Conservation (phyloP, 2,888 invertebrate genomes). For the Limnephilus marmoratus region DNA sequence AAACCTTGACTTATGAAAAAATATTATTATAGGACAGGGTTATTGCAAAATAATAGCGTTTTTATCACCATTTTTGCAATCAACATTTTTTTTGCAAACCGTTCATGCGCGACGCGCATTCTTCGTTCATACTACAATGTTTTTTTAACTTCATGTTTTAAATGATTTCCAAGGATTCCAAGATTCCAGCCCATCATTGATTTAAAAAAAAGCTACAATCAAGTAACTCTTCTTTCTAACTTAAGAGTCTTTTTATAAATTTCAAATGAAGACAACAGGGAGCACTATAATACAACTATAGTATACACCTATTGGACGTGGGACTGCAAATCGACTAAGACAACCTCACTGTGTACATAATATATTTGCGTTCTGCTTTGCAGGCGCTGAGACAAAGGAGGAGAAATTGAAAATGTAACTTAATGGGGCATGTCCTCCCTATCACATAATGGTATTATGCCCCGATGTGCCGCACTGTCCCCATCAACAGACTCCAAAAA, state of each 20-base stretch:
- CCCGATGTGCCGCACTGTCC: not conserved
- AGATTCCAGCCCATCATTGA: too few species aligned
- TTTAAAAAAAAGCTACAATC: too few species aligned
- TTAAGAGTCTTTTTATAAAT: not conserved
- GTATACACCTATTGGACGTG: not conserved
- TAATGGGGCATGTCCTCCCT: slow-evolving; percentile 37
- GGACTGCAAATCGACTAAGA: slow-evolving; percentile 30
- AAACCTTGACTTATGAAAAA: too few species aligned
- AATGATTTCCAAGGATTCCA: too few species aligned
- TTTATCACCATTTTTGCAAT: too few species aligned
- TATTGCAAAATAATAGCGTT: too few species aligned
- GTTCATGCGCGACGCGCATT: too few species aligned
- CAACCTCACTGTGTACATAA: slow-evolving; percentile 15
- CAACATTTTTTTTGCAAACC: too few species aligned
- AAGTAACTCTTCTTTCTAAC: too few species aligned
- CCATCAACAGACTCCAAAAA: not conserved
- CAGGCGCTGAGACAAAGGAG: slow-evolving; percentile 33
- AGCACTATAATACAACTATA: not conserved
- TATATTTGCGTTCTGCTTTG: slow-evolving; percentile 37
- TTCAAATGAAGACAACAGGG: not conserved
- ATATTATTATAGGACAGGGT: too few species aligned
- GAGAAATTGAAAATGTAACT: slow-evolving; percentile 46
- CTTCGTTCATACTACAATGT: too few species aligned
- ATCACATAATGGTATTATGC: slow-evolving; percentile 43
- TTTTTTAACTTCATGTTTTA: too few species aligned